Evolutionary conservation across 2,797 vertebrate genomes (phyloP).

Genomic region (Girardinus metallicus): DNA sequence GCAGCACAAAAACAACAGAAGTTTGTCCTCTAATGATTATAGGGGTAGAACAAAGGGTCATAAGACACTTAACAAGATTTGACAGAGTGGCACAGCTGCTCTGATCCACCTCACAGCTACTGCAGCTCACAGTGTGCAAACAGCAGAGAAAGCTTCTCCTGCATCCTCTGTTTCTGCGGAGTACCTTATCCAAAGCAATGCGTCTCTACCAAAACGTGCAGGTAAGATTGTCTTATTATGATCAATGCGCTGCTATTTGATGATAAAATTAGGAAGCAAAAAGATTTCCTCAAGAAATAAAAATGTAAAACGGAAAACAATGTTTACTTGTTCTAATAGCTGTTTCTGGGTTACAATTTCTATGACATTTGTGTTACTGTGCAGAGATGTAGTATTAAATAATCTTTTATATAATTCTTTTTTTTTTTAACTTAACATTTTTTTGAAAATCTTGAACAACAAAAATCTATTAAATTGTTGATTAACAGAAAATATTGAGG

Average conservation of each 20-base stretch:
- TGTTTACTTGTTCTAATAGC: neutral
- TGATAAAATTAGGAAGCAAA: neutral
- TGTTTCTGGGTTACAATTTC: neutral
- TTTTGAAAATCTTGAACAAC: neutral
- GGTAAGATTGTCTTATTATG: constrained; percentile 49
- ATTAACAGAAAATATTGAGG: neutral
- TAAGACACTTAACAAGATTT: constrained; percentile 57
- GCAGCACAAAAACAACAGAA: constrained; percentile 39
- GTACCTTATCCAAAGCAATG: constrained; percentile 32
- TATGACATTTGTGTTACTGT: neutral
- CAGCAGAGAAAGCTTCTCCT: neutral
- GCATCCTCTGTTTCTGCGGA: neutral
- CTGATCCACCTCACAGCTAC: constrained; percentile 17
- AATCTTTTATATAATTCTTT: neutral
- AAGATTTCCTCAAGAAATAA: neutral
- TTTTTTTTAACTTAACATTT: neutral
- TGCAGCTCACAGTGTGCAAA: neutral
- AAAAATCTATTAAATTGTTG: neutral
- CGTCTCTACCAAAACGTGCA: constrained; percentile 57
- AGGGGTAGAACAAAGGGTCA: constrained; percentile 43
- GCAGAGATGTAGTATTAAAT: neutral
- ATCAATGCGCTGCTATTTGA: neutral
- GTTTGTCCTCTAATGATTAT: constrained; percentile 34
- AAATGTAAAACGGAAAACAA: neutral
- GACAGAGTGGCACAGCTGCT: constrained; percentile 36